Conservation (phyloP, 2,888 invertebrate species). For the Thereva nobilitata region DNA sequence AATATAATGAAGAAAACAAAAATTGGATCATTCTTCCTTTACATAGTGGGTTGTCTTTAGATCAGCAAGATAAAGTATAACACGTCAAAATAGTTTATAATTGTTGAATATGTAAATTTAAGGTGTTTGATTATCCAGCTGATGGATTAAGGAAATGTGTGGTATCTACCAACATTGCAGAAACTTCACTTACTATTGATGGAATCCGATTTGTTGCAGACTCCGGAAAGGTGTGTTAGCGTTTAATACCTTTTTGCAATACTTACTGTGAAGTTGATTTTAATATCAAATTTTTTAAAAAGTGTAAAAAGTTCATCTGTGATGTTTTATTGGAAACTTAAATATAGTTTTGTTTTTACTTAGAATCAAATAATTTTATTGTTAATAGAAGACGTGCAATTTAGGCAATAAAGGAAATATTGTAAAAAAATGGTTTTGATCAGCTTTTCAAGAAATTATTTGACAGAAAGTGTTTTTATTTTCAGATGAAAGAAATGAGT, state of each 20-base stretch:
- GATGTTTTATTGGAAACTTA: no score
- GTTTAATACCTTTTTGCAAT: not conserved
- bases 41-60: slow-evolving; percentile 89
- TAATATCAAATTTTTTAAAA: no score
- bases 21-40: slow-evolving; percentile 92
- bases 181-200: slow-evolving; percentile 98
- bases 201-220: slow-evolving; percentile 97
- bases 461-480: not conserved
- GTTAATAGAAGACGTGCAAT: no score
- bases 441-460: no score
- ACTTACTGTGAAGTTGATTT: slow-evolving; percentile 43
- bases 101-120: slow-evolving; percentile 41
- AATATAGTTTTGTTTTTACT: no score
- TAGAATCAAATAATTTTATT: no score
- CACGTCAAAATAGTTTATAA: not conserved
- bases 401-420: no score
- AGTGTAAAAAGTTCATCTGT: no score
- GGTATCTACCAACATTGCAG: slow-evolving; percentile 97
- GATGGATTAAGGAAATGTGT: slow-evolving; percentile 95
- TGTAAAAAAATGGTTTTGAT: no score
- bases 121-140: slow-evolving; percentile 94
- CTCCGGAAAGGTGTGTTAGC: slow-evolving; percentile 79
- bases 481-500: slow-evolving; percentile 86
- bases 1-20: slow-evolving; percentile 75
- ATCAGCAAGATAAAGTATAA: slow-evolving; percentile 90